phyloP scores from a whole-genome alignment of 2,888 invertebrate genomes.

The Tipula helvola region DNA sequence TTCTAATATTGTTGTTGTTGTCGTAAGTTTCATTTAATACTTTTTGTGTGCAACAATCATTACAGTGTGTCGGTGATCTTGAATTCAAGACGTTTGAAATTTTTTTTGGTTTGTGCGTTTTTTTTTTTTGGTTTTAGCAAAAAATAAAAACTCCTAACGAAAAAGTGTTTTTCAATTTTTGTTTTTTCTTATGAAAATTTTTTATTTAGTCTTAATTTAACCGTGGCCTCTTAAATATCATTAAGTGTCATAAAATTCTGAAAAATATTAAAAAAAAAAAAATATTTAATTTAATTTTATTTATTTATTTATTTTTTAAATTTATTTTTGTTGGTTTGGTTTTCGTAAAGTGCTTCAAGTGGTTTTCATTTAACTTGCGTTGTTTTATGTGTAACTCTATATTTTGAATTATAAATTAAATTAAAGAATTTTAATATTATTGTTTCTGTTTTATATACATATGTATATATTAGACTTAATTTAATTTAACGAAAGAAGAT shows the following conservation, averaged over 20 bases:
- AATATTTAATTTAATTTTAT: neutral
- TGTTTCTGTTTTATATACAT: neutral
- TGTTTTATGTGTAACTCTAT: neutral
- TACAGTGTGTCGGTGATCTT: neutral
- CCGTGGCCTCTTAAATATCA: neutral
- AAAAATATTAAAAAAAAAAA: neutral
- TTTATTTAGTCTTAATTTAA: neutral
- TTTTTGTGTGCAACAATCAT: neutral
- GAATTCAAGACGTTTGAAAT: neutral
- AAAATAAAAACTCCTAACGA: neutral
- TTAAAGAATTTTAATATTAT: neutral
- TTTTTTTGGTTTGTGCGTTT: neutral
- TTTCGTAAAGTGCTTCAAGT: neutral
- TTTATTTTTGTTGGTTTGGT: neutral
- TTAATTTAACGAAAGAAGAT: neutral
- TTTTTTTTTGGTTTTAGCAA: neutral
- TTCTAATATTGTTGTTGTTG: neutral
- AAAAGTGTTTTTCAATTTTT: neutral
- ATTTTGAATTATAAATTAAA: neutral
- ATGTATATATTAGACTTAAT: neutral
- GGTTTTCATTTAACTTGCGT: neutral
- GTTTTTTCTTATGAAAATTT: neutral
- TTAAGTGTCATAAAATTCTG: neutral
- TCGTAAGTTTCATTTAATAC: neutral
- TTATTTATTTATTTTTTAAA: neutral